phyloP scores from a whole-genome alignment of 2,113 vertebrate genomes.

The Phylloscopus whistleri region DNA sequence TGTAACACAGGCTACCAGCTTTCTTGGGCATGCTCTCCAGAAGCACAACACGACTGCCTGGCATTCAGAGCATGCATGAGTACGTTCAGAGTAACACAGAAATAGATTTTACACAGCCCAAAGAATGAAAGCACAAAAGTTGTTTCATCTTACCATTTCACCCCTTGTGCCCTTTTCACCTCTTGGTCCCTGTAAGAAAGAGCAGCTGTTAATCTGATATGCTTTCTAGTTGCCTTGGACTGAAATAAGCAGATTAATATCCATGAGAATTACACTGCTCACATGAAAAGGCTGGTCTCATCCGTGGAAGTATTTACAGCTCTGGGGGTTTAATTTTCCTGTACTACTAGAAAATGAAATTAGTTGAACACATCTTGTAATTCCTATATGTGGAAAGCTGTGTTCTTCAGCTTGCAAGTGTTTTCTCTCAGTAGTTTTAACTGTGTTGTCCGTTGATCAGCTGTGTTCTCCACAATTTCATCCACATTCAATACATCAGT shows the following conservation, averaged over 20 bases:
- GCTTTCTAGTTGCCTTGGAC: neutral
- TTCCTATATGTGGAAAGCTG: neutral
- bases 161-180: conserved; percentile 88
- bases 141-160: conserved; percentile 86
- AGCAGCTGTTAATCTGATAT: neutral
- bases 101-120: neutral
- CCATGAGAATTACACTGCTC: neutral
- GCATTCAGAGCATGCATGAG: neutral
- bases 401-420: neutral
- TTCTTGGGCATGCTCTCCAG: neutral
- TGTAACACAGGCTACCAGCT: neutral
- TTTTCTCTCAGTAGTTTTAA: neutral
- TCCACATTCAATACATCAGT: neutral
- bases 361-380: neutral
- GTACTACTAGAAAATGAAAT: neutral
- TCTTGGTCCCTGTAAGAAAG: conserved; percentile 79
- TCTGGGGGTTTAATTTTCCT: neutral
- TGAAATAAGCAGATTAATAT: neutral
- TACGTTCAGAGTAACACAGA: neutral
- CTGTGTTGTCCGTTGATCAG: neutral
- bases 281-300: neutral
- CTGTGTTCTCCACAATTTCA: neutral
- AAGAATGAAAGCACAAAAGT: neutral
- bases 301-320: neutral
- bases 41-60: neutral